Evolutionary conservation across 2,888 invertebrate genomes (phyloP), one percentile per base, ranked within the genome.

Genomic region (Eucera pruinosa): DNA sequence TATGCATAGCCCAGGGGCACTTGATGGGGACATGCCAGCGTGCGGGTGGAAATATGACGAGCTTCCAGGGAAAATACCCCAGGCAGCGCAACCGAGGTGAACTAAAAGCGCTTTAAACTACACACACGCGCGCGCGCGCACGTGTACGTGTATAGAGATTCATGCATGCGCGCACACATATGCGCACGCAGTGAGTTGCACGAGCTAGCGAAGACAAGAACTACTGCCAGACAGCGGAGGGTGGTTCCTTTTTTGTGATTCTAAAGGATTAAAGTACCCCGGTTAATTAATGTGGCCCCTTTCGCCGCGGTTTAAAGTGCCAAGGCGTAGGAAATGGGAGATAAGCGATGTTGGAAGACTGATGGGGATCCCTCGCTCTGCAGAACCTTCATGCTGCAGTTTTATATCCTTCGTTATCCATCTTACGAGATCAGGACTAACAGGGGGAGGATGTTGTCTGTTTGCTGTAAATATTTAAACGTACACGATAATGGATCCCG

Each of bases 1-100:
- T 90, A 90, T 91, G 90, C 89, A 85, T 86, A 78, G 84, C 88
- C 85, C 83, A 82, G 76, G 74, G 87, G 87, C 83, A 79, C 75
- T 83, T 73, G 79, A 79, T 54, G 78, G 69, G 80, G 82, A 85
- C 81, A 84, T 85, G 83, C 85, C 87, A 84, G 84, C 84, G 87
- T 76, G 73, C 60, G 68, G 79, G 48, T 74, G 67, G 81, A 82
- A 85, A 83, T 85, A 86, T 85, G 88, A 88, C 86, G 87, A 87
- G 85, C 86, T 86, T 84, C 85, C 81, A 83, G 85, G 86, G 87
- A 87, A 88, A 88, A 89, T 87, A 87, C 89, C 86, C 87, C 58
- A 65, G 87, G 87, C 86, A 87, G 69, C 80, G 72, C 78, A 81
- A 64, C 66, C 70, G 78, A 52, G 83, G 65, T 81, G 79, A 81